Evolutionary conservation across 2,888 invertebrate species (phyloP), one percentile per base, ranked within the genome.

Genomic region (Meiosimyza decipiens): DNA sequence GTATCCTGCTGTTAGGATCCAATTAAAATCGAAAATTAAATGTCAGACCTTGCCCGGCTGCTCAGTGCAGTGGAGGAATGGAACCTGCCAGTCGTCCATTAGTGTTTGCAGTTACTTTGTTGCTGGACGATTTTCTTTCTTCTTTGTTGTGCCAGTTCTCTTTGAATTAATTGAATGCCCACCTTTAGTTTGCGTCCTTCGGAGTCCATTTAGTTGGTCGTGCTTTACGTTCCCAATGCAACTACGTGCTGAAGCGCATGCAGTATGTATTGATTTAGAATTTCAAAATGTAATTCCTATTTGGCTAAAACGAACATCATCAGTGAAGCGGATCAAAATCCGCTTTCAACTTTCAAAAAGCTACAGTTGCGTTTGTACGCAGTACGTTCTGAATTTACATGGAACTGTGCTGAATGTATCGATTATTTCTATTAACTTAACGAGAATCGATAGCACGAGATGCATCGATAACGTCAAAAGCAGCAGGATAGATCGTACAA

Each of bases 11-110:
- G 86, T 85, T 85, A 82, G 83, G 82, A 86, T 85, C 85, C 85
- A 86, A 85, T 85, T 85, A 85, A 86, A 86, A 85, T 84, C 84
- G 82, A 85, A 85, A 85, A 85, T 85, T 86, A 85, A 85, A 85
- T 85, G 85, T 85, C 86, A 85, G 84, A 22, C 54, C 59, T n/a
- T 22, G 40, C 40, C 9, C 40, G 40, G 9, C 40, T 40, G 40
- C 40, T 40, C 40, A 9, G 40, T 40, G 40, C 40, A 9, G 49
- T 15, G 28, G 59, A 9, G 47, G 28, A 12, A 18, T 15, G 47
- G 49, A 15, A 13, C 40, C 6, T 66, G 49, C 49, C 47, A 40
- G 49, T 52, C 15, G 52, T 60, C 50, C 51, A 55, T 47, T 18
- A 15, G 62, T 33, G 52, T 40, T 52, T 33, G n/a, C 69, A 52